Evolutionary conservation across 2,113 vertebrate species (phyloP).

Genomic region (Numenius arquata): DNA sequence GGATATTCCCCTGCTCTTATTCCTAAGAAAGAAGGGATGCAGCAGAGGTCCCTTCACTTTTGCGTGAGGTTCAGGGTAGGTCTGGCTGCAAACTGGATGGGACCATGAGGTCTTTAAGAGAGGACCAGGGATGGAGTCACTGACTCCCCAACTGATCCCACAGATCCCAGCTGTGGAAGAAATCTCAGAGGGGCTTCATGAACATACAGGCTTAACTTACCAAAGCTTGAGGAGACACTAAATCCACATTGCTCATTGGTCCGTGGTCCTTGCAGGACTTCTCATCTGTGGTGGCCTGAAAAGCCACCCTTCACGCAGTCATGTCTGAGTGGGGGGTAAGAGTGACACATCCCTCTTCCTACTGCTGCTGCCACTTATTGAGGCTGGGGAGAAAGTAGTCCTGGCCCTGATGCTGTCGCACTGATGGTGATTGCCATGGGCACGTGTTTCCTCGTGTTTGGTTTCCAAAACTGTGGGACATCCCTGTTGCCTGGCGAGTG

Average conservation of each 20-base stretch:
- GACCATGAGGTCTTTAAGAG: background rate
- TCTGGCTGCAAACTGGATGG: background rate
- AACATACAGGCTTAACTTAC: background rate
- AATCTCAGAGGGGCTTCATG: background rate
- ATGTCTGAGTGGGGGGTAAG: background rate
- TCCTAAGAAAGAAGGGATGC: background rate
- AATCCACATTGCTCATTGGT: background rate
- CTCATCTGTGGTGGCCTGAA: background rate
- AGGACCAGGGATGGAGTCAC: background rate
- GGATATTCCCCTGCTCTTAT: background rate
- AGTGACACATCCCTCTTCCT: background rate
- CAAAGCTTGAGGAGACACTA: background rate
- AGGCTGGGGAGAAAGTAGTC: background rate
- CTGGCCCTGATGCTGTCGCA: rapidly evolving
- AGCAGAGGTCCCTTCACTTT: background rate
- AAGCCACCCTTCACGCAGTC: rapidly evolving
- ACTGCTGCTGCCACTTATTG: background rate
- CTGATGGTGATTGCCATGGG: background rate
- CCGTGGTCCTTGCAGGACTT: background rate
- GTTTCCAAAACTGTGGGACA: background rate
- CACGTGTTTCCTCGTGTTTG: background rate
- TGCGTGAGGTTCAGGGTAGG: background rate
- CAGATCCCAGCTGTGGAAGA: background rate
- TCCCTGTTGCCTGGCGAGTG: background rate
- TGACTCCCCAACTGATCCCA: background rate